Base-by-base conservation (phyloP, 2,113 vertebrate genomes). In the Lonchura striata region DNA sequence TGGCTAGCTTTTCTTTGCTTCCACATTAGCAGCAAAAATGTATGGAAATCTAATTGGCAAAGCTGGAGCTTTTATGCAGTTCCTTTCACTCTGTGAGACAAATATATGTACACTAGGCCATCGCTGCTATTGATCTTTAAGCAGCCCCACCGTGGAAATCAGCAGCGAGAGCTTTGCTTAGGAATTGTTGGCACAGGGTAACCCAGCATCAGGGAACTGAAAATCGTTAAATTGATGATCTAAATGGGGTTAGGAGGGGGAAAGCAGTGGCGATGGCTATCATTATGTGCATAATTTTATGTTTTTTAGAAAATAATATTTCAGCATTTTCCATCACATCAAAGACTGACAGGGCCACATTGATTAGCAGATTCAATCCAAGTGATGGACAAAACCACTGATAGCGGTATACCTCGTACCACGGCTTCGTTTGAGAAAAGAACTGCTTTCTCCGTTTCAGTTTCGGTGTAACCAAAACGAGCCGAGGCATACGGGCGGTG, bases 141-240 rank as follows among this genome's bases (percentile, higher is more conserved):
- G 76, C 61, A 91, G 76, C 50, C 37, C 71, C 49, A 25, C 75
- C 46, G 2, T 28, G 61, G 83, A 93, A 92, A 95, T 83, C 85
- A 93, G 78, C 56, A n/a, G 39, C 66, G 82, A 94, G 69, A 56
- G 78, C 82, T 85, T 60, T 82, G 75, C 88, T 92, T 76, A 88
- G 91, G 95, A 94, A 82, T 84, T 41, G 78, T 69, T 96, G 96
- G 92, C 92, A 94, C 23, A 3, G 37, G 22, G 35, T 83, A 39
- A 50, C 56, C 66, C 69, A 70, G 59, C 69, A 90, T 93, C 92
- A 80, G 82, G 92, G 96, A 98, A 96, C 96, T 95, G 94, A 95
- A 97, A 97, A 98, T 98, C 97, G 57, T 97, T 98, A 96, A 92
- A 97, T 64, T 97, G 92, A 97, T 97, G 79, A 91, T 96, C 95